A percentile compares a stretch with the other conserved stretches of the same genome.
Conservation (phyloP, 2,888 invertebrate genomes). For the Carabus problematicus region DNA sequence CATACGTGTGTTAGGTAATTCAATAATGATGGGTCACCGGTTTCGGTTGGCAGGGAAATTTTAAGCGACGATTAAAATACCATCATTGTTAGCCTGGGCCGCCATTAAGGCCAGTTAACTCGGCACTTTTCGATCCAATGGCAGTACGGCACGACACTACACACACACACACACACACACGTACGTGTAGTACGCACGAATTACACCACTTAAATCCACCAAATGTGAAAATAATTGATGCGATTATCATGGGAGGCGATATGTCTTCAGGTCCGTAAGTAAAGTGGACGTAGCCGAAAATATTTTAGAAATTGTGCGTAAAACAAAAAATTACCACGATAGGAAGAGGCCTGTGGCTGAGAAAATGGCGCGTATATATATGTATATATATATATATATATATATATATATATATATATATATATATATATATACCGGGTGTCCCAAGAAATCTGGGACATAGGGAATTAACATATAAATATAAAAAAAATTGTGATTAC, state of each 20-base stretch:
- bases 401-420: conserved; percentile 22
- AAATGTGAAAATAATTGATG: conserved; percentile 41
- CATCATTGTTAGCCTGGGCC: conserved; percentile 55
- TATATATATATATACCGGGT: conserved; percentile 1
- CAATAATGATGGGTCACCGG: conserved; percentile 29
- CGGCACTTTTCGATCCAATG: conserved; percentile 40
- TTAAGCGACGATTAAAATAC: conserved; percentile 56
- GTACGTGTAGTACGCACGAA: conserved; percentile 19
- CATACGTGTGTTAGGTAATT: not conserved
- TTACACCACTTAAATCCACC: conserved; percentile 33
- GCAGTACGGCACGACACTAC: conserved; percentile 34
- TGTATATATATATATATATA: not conserved
- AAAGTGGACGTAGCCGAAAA: too few species aligned
- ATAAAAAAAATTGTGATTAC: too few species aligned
- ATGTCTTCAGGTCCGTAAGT: conserved; percentile 21
- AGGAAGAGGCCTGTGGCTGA: too few species aligned
- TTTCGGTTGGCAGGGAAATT: conserved; percentile 12
- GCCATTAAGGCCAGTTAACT: conserved; percentile 56
- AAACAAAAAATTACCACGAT: too few species aligned
- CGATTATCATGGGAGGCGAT: conserved; percentile 31
- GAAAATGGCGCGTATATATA: not conserved
- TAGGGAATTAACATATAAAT: too few species aligned
- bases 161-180: conserved; percentile 8
- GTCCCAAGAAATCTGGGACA: too few species aligned
- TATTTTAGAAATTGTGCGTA: too few species aligned